phyloP scores from a whole-genome alignment of 2,888 invertebrate species.

The Drosophila mulleri region DNA sequence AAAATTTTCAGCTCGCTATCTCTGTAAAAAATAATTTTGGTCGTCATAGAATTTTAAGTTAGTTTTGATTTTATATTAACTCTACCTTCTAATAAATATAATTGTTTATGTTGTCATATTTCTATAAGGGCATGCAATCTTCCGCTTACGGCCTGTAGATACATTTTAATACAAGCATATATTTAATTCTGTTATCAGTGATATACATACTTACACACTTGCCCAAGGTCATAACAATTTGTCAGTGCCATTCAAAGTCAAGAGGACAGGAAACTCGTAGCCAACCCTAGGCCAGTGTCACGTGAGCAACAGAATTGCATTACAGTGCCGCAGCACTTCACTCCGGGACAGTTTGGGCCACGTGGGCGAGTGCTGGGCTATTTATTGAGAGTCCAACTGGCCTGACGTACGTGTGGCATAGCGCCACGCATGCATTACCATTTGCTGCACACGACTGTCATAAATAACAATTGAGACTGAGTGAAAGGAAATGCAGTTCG shows the following conservation, averaged over 20 bases:
- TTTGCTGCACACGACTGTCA: conserved; percentile 62
- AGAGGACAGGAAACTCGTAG: not conserved
- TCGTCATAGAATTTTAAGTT: no score
- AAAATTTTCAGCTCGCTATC: no score
- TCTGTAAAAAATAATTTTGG: no score
- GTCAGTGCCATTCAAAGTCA: conserved; percentile 39
- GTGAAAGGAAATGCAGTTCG: conserved; percentile 28
- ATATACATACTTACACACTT: not conserved
- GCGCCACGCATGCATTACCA: conserved; percentile 50
- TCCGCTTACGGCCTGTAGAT: not conserved
- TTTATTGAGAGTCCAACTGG: conserved; percentile 20
- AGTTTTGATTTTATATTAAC: no score
- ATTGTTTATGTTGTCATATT: not conserved
- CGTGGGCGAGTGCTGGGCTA: not conserved
- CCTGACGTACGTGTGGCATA: conserved; percentile 54
- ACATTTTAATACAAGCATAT: not conserved
- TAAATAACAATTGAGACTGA: conserved; percentile 65
- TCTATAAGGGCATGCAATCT: not conserved
- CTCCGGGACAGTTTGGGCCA: conserved; percentile 7
- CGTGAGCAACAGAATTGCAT: conserved; percentile 41
- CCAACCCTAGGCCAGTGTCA: conserved; percentile 35
- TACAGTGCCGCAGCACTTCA: conserved; percentile 19
- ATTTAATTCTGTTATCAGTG: not conserved
- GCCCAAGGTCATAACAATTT: conserved; percentile 55
- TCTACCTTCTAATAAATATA: no score